Evolutionary conservation across 2,888 invertebrate genomes (phyloP).

Genomic region (Hypomecis punctinalis): DNA sequence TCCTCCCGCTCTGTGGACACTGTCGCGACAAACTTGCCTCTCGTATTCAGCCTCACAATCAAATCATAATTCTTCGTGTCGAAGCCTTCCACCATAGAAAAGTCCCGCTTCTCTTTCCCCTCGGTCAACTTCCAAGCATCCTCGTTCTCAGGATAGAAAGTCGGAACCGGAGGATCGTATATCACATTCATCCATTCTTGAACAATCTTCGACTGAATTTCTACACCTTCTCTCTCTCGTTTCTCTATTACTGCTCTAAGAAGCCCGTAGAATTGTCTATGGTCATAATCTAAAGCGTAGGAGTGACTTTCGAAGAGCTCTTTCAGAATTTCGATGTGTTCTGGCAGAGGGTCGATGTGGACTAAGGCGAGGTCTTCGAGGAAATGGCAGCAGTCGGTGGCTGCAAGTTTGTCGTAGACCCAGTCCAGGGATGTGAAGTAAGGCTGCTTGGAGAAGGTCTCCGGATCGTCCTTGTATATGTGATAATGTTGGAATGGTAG

Average conservation of each 20-base stretch:
- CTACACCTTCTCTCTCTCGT: constrained; percentile 63
- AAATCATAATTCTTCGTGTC: constrained; percentile 85
- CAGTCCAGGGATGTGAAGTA: constrained; percentile 91
- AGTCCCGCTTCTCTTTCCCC: constrained; percentile 63
- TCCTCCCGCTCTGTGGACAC: constrained; percentile 90
- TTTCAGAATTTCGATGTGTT: constrained; percentile 85
- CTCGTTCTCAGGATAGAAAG: constrained; percentile 85
- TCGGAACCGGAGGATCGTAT: constrained; percentile 85
- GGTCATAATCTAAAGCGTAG: constrained; percentile 91
- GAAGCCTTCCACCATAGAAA: constrained; percentile 70
- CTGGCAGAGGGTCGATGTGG: constrained; percentile 75
- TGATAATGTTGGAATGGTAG: constrained; percentile 91
- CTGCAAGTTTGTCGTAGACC: constrained; percentile 92
- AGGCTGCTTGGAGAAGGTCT: constrained; percentile 86
- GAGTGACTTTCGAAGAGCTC: constrained; percentile 90
- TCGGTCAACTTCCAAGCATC: constrained; percentile 71
- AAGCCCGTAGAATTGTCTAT: constrained; percentile 92
- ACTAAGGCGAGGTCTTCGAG: constrained; percentile 90
- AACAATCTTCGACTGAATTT: constrained; percentile 69
- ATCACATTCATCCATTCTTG: constrained; percentile 76
- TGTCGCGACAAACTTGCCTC: constrained; percentile 90
- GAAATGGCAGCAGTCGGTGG: constrained; percentile 90
- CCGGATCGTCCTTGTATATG: constrained; percentile 79
- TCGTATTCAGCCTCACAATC: constrained; percentile 86
- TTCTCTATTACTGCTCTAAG: constrained; percentile 71